Percentiles rank a stretch among this genome's conserved stretches.
Evolutionary conservation across 2,113 vertebrate genomes (phyloP).

Genomic region (Datnioides undecimradiatus): DNA sequence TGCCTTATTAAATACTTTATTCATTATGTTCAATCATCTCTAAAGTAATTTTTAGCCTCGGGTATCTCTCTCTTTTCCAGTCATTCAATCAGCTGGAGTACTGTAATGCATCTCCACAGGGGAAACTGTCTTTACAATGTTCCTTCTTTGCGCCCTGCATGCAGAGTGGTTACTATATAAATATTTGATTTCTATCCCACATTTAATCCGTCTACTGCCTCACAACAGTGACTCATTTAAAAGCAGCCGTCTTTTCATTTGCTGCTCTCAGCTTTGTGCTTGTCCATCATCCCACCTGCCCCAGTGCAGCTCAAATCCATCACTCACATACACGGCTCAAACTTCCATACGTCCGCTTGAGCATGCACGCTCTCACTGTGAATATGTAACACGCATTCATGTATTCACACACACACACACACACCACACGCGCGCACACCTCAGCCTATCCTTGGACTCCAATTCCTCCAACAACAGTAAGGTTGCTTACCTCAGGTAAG

Average conservation of each 20-base stretch:
- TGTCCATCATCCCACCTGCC: slow-evolving; percentile 24
- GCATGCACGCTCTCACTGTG: slow-evolving; percentile 4
- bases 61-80: not conserved
- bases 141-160: slow-evolving; percentile 31
- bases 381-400: slow-evolving; percentile 3
- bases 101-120: slow-evolving; percentile 41
- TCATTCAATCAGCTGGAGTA: slow-evolving; percentile 1
- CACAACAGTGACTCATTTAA: slow-evolving; percentile 45
- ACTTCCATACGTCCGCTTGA: slow-evolving; percentile 39
- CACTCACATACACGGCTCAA: slow-evolving; percentile 27
- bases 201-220: slow-evolving; percentile 34
- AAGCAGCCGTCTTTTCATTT: slow-evolving; percentile 39
- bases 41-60: not conserved
- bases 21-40: not conserved
- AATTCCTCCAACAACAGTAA: slow-evolving; percentile 20
- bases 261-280: not conserved
- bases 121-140: slow-evolving; percentile 11
- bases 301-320: slow-evolving; percentile 25
- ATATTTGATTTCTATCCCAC: slow-evolving; percentile 60
- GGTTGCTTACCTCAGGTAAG: slow-evolving; percentile 69
- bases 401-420: slow-evolving; percentile 16
- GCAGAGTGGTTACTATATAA: slow-evolving; percentile 57
- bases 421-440: slow-evolving; percentile 21
- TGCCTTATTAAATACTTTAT: not conserved
- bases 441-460: slow-evolving; percentile 12